Base-by-base conservation (phyloP, 2,888 invertebrate genomes). In the Nysson spinosus region DNA sequence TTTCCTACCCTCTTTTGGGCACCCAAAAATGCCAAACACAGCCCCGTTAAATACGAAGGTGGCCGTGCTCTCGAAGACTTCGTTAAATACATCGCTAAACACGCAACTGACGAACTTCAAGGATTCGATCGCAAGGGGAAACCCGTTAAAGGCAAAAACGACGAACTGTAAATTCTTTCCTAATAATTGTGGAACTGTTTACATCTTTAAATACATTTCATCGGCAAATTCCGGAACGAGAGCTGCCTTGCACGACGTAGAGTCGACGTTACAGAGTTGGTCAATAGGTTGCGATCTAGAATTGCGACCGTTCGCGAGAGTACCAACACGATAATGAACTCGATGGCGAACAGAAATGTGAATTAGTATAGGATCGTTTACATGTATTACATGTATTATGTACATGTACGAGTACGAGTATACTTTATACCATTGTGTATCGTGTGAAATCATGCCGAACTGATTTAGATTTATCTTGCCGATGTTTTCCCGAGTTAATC, bases 1-100 rank as follows among this genome's bases (percentile, higher is more conserved):
- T 99, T 99, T 93, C 99, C 99, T 55, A 99, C 99, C 3, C 90
- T 99, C 64, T 99, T 91, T 91, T 99, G 97, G 97, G 91, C 94
- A 67, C 95, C 98, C 7, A 97, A 96, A 87, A 93, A 95, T 81
- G 87, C 89, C 44, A 94, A 95, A 85, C 88, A 91, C 81, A 91
- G 90, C 69, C 97, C 98, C 19, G 91, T 93, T 62, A 91, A 93
- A 88, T 98, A 98, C 87, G 96, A 96, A 91, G 96, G 96, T 80
- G 99, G 97, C 1, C 94, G 99, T 61, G 95, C 96, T 77, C 88
- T 96, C 4, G 93, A 97, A 67, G 99, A 99, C 87, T 98, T 99
- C 88, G 81, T 99, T 73, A 96, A 96, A 85, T 99, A 96, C 89
- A 94, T 99, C 78, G 93, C 99, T 42, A 94, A 96, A 86, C 95